Evolutionary conservation across 2,888 invertebrate species (phyloP), one percentile per base, ranked within the genome.

Genomic region (Neria commutata): DNA sequence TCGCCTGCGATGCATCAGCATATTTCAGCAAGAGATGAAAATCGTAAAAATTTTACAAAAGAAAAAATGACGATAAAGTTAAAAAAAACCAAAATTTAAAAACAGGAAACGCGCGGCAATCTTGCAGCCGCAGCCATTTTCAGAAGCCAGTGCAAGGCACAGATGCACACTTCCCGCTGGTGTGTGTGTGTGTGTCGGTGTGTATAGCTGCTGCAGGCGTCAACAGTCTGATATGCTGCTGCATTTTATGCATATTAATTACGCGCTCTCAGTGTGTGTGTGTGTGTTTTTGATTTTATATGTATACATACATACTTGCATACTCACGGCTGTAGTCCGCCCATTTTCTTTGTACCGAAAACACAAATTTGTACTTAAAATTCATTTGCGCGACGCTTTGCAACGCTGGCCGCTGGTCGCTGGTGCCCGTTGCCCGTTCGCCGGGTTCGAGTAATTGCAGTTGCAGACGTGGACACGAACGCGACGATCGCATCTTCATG

Each of bases 71-170:
- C n/a, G n/a, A n/a, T n/a, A n/a, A n/a, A n/a, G n/a, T n/a, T n/a
- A n/a, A n/a, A n/a, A n/a, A n/a, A n/a, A n/a, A n/a, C n/a, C n/a
- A n/a, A n/a, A n/a, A n/a, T n/a, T n/a, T n/a, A n/a, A n/a, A n/a
- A n/a, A n/a, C n/a, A n/a, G n/a, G n/a, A n/a, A n/a, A n/a, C n/a
- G n/a, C n/a, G n/a, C n/a, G n/a, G 58, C 63, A 67, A 72, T 60
- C 70, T 68, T 67, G 66, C 73, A n/a, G n/a, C 70, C 55, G 71
- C 66, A 69, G 74, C 67, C 69, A 68, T 74, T 74, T 74, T 73
- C 74, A 73, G 73, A 74, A 73, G 73, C 73, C 56, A 63, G 62
- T 65, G 58, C 62, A 69, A 67, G 70, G 67, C 37, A n/a, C 37
- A 37, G 11, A n/a, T 37, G 16, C n/a, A n/a, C n/a, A 37, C 5